Evolutionary conservation across 1,140 invertebrate genomes (phyloP).

Genomic region (Chlorops oryzae): DNA sequence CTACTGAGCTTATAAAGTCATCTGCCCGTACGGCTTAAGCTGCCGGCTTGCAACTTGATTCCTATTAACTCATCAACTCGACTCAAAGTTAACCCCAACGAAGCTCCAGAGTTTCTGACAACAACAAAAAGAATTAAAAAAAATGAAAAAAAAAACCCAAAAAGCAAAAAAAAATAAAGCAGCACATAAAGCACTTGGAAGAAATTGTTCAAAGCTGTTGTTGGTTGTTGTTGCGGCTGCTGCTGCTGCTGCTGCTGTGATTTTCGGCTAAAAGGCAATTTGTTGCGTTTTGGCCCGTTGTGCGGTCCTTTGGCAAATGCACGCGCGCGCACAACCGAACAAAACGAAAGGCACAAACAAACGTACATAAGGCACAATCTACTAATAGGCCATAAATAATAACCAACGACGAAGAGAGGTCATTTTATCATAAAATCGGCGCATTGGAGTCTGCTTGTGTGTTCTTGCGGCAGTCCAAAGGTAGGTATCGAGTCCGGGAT

Average conservation of each 20-base stretch:
- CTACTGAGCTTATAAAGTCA: slow-evolving; percentile 10
- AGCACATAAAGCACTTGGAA: neutral
- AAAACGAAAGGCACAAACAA: neutral
- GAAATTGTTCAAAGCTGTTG: neutral
- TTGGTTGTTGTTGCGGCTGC: slow-evolving; percentile 4
- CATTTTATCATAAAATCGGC: slow-evolving; percentile 31
- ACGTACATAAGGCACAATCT: slow-evolving; percentile 28
- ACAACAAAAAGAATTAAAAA: neutral
- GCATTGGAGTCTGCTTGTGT: slow-evolving; percentile 15
- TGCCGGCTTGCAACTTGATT: slow-evolving; percentile 46
- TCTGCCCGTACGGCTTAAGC: neutral
- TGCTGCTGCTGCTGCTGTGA: slow-evolving; percentile 1
- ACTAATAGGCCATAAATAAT: slow-evolving; percentile 48
- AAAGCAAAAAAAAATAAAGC: neutral
- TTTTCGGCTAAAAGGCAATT: slow-evolving; percentile 7
- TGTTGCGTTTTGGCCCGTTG: slow-evolving; percentile 37
- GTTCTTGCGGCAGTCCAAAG: slow-evolving; percentile 22
- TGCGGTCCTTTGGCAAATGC: slow-evolving; percentile 35
- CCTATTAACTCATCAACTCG: slow-evolving; percentile 46
- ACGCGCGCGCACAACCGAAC: neutral
- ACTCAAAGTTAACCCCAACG: neutral
- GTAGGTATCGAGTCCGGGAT: slow-evolving; percentile 5
- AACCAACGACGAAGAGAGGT: slow-evolving; percentile 44
- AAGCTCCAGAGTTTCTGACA: too few relatives aligned
- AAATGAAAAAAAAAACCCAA: neutral